Conservation (phyloP, 2,888 invertebrate genomes). For the Mongoloraphidia duomilia region DNA sequence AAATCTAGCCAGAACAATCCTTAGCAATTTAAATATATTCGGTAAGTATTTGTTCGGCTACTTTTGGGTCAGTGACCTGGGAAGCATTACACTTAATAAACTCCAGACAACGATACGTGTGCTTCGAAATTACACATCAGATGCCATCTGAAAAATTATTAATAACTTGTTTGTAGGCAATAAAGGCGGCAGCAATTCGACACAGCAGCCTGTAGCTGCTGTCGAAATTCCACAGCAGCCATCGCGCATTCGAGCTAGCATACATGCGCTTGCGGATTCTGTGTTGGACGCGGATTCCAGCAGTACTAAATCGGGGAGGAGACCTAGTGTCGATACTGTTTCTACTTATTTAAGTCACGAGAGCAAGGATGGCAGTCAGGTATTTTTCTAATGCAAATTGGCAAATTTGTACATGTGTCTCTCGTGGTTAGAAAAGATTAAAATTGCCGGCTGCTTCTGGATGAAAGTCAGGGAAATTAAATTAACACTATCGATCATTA, state of each 20-base stretch:
- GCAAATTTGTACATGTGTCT: neutral
- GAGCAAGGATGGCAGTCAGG: slow-evolving; percentile 46
- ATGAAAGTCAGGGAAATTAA: slow-evolving; percentile 26
- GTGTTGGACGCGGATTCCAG: slow-evolving; percentile 51
- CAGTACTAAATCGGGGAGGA: slow-evolving; percentile 59
- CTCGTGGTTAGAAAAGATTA: no score
- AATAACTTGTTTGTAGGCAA: slow-evolving; percentile 12
- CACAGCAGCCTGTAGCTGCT: slow-evolving; percentile 8
- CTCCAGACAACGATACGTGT: slow-evolving; percentile 12
- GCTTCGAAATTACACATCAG: neutral
- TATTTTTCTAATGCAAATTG: slow-evolving; percentile 13
- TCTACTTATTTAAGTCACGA: slow-evolving; percentile 81
- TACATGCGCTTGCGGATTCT: slow-evolving; percentile 12
- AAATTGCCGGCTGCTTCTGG: slow-evolving; percentile 25
- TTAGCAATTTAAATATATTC: slow-evolving; percentile 72
- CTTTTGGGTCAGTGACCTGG: no score
- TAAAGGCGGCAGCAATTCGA: slow-evolving; percentile 8
- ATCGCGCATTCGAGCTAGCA: neutral
- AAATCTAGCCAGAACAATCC: slow-evolving; percentile 60
- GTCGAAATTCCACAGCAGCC: slow-evolving; percentile 14
- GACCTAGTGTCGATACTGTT: slow-evolving; percentile 77
- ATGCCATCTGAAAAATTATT: neutral
- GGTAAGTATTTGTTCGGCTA: slow-evolving; percentile 39
- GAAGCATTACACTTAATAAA: no score
- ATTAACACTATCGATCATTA: slow-evolving; percentile 23